These are phyloP conservation scores for Gryon sp. DNA, from an alignment of 1,140 invertebrate species.

Conservation along the genomic window DNA sequence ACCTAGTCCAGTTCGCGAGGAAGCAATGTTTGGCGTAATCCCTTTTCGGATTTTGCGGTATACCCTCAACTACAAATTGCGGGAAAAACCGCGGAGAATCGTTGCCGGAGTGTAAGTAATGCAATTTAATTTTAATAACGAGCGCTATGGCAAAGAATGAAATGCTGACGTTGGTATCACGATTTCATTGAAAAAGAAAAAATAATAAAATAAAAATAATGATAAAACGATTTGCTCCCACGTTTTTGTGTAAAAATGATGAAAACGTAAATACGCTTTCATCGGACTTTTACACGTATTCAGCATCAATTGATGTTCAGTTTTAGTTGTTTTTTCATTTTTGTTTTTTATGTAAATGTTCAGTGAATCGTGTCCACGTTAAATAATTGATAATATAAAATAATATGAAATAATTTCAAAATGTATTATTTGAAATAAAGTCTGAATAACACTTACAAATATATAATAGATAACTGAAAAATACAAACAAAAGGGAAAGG, in stretches of 20 bases:
- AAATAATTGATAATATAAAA: too few species aligned
- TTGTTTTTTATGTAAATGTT: too few species aligned
- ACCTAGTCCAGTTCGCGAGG: conserved; percentile 5
- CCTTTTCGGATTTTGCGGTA: conserved; percentile 68
- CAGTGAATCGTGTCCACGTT: too few species aligned
- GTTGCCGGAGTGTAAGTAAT: conserved; percentile 73
- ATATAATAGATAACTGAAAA: too few species aligned
- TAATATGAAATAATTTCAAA: too few species aligned
- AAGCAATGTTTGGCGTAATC: conserved; percentile 63
- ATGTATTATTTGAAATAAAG: too few species aligned
- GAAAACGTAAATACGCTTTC: too few species aligned
- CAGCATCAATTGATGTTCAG: too few species aligned
- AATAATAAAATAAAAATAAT: background rate
- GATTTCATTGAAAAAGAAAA: conserved; percentile 36
- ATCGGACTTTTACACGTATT: too few species aligned
- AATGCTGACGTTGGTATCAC: conserved; percentile 29
- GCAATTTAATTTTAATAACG: conserved; percentile 77
- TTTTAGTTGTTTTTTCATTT: too few species aligned
- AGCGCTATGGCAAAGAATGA: conserved; percentile 41
- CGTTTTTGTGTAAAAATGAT: conserved; percentile 17
- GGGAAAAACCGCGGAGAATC: conserved; percentile 69
- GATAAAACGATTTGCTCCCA: conserved; percentile 19
- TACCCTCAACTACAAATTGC: conserved; percentile 68
- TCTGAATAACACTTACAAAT: too few species aligned
- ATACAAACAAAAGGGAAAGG: too few species aligned